phyloP scores from a whole-genome alignment of 2,797 vertebrate genomes.

The Enteromius anoplus region DNA sequence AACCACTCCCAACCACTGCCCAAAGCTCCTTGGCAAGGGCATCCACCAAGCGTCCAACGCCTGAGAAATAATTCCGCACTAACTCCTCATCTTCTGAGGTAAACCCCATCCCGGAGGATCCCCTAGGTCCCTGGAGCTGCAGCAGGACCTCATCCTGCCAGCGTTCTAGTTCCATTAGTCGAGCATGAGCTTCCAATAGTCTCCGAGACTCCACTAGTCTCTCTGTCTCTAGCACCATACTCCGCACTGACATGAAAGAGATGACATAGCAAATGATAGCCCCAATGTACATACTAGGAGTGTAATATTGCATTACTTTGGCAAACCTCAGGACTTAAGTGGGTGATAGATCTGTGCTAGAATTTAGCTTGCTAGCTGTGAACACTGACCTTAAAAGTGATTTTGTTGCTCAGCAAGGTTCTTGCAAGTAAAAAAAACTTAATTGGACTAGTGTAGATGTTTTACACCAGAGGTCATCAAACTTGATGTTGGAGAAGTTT shows the following conservation, averaged over 20 bases:
- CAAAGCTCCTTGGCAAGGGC: conserved; percentile 87
- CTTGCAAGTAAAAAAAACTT: background rate
- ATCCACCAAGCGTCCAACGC: conserved; percentile 84
- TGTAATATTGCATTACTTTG: background rate
- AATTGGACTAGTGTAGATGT: background rate
- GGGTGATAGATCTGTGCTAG: background rate
- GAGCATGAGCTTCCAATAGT: conserved; percentile 89
- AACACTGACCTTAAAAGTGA: background rate
- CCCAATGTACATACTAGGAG: background rate
- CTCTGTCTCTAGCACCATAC: conserved; percentile 80
- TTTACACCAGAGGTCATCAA: background rate
- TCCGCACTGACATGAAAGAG: conserved; percentile 74
- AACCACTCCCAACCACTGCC: conserved; percentile 82
- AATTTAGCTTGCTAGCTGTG: background rate
- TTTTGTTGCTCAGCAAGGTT: background rate
- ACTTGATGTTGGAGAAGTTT: too few species aligned
- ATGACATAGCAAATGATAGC: background rate
- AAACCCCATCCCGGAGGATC: conserved; percentile 56
- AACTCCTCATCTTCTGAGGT: conserved; percentile 74
- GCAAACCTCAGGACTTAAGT: background rate
- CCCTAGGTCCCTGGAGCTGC: conserved; percentile 74
- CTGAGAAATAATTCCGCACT: conserved; percentile 84
- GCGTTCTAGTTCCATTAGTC: conserved; percentile 87
- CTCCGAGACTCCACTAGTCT: conserved; percentile 80
- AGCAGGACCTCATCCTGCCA: conserved; percentile 87